These are phyloP conservation scores for Rhynchotus rufescens DNA, from an alignment of 2,797 vertebrate genomes.

Conservation along the genomic window DNA sequence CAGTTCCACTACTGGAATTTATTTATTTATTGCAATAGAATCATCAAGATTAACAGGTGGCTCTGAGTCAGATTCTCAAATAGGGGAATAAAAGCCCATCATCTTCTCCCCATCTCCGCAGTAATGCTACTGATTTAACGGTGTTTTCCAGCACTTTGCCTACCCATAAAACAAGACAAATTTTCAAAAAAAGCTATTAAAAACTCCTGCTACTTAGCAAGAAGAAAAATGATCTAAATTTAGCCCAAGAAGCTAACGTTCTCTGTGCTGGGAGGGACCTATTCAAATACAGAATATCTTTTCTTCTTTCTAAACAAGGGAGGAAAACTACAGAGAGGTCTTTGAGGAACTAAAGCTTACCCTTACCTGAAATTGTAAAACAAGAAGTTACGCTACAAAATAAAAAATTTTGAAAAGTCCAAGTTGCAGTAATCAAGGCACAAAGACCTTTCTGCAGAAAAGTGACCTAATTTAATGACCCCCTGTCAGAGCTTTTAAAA, in stretches of 20 bases:
- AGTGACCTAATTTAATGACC: background rate
- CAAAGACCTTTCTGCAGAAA: background rate
- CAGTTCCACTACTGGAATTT: background rate
- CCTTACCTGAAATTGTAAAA: background rate
- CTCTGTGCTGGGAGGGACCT: background rate
- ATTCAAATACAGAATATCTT: background rate
- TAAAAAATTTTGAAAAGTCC: background rate
- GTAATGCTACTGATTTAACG: background rate
- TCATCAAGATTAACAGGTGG: background rate
- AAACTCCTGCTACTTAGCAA: background rate
- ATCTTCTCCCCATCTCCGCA: background rate
- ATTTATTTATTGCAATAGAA: background rate
- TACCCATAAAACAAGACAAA: background rate
- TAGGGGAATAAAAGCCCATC: background rate
- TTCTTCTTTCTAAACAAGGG: background rate
- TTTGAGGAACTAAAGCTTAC: background rate
- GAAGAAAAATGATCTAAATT: constrained; percentile 16
- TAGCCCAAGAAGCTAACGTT: constrained; percentile 4
- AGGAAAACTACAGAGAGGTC: background rate
- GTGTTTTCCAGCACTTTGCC: background rate
- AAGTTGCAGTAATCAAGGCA: background rate
- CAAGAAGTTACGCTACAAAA: background rate
- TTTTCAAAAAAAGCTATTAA: background rate
- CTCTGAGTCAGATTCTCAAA: background rate
- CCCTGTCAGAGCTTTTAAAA: background rate